phyloP scores from a whole-genome alignment of 2,888 invertebrate genomes.

The Yponomeuta cagnagella region DNA sequence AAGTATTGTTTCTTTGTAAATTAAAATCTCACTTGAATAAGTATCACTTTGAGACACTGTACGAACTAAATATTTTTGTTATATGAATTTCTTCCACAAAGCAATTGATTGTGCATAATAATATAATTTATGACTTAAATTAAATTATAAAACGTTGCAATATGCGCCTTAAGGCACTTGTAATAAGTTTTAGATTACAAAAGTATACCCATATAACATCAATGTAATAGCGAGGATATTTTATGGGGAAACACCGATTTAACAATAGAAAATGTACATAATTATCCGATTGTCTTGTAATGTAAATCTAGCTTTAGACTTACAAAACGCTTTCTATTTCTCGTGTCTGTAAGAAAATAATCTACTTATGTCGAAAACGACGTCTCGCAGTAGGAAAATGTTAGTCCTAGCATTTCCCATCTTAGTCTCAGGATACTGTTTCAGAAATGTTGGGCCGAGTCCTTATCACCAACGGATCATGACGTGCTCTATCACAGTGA shows the following conservation, averaged over 20 bases:
- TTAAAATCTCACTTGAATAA: background rate
- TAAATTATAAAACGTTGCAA: constrained; percentile 50
- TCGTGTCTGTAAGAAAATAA: background rate
- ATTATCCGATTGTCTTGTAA: background rate
- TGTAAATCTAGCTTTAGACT: constrained; percentile 4
- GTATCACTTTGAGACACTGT: background rate
- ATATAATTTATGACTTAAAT: constrained; percentile 4
- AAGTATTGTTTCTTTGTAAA: background rate
- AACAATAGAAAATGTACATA: background rate
- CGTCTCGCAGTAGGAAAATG: background rate
- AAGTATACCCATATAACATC: background rate
- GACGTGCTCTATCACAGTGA: too few species aligned
- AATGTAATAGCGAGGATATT: background rate
- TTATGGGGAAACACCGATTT: background rate
- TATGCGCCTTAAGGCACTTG: constrained; percentile 58
- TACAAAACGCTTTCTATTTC: background rate
- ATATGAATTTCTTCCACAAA: constrained; percentile 1
- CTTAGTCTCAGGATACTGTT: too few species aligned
- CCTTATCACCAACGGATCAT: too few species aligned
- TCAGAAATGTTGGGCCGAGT: too few species aligned
- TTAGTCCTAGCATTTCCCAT: background rate
- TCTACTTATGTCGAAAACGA: background rate
- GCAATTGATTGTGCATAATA: background rate
- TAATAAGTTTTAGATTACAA: constrained; percentile 20
- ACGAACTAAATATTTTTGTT: background rate